Base-by-base conservation (phyloP, 2,888 invertebrate genomes). In the Argyresthia albistria region DNA sequence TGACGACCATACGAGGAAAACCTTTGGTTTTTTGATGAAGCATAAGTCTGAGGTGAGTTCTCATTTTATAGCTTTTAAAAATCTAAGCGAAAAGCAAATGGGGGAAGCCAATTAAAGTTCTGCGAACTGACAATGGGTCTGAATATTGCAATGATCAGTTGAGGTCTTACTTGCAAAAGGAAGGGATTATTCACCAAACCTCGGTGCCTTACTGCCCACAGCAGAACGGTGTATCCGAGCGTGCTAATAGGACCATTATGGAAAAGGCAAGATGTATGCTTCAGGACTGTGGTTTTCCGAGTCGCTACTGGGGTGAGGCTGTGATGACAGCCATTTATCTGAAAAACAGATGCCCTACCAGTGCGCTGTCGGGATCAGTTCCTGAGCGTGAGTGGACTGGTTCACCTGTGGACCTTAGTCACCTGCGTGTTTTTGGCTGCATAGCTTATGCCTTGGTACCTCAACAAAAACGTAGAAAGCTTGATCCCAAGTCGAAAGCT, bases 111-210 rank as follows among this genome's bases (percentile, higher is more conserved):
- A 54, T 57, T 3, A 57, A 57, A 35, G 8, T 4, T 12, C 15
- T 62, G 0, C 47, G 57, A 35, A 47, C 58, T 11, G 62, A 60
- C 51, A 56, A 56, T 37, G 61, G 58, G 0, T 25, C 16, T 7
- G 60, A 62, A 45, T 62, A 57, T 50, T 15, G 14, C 42, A 55
- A 50, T 53, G 43, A 11, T 10, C 6, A 43, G 10, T 55, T 53
- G n/a, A 11, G 7, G 1, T 8, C 7, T 8, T 54, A 42, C 35
- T 49, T 54, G 4, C 7, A 39, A 14, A 11, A 39, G 9, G 50
- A 59, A 11, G 65, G 63, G 11, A 69, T 66, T 6, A 39, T 36
- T 0, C 60, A 63, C 49, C 54, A 60, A 47, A 51, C 53, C 1
- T 42, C 46, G 8, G 50, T 51, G 8, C 46, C 51, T n/a, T 51